These are phyloP conservation scores for Muricea muricata DNA, from an alignment of 92 coral and sea anemone genomes.

Conservation along the genomic window DNA sequence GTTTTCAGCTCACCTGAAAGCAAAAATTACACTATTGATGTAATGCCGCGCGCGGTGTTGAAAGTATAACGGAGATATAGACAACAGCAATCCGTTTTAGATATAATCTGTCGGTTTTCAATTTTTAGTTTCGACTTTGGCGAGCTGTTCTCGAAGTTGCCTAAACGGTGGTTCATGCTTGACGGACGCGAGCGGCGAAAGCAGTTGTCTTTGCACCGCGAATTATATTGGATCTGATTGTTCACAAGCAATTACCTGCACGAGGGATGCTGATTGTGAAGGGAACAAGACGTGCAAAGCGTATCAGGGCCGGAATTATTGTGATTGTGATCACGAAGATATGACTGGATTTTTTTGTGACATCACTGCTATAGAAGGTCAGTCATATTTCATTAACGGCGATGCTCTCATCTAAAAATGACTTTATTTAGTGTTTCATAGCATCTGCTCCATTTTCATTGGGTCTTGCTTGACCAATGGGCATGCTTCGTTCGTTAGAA, in stretches of 20 bases:
- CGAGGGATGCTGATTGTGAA: not conserved
- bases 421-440: no score
- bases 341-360: conserved; percentile 30
- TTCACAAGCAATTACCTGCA: conserved; percentile 10
- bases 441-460: no score
- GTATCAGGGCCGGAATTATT: conserved; percentile 1
- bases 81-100: no score
- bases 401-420: no score
- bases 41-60: no score
- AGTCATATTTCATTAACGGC: not conserved
- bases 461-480: no score
- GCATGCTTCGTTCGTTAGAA: no score
- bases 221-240: conserved; percentile 25
- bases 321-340: not conserved
- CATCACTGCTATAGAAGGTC: conserved; percentile 5
- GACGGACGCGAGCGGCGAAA: not conserved
- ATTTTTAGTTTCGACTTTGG: not conserved
- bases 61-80: no score
- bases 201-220: not conserved
- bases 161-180: conserved; percentile 17
- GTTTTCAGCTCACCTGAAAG: no score
- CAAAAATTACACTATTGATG: no score
- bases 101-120: no score
- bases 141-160: not conserved
- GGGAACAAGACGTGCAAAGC: conserved; percentile 12